Base-by-base conservation (phyloP, 2,797 vertebrate genomes). In the Sebastiscus tertius region DNA sequence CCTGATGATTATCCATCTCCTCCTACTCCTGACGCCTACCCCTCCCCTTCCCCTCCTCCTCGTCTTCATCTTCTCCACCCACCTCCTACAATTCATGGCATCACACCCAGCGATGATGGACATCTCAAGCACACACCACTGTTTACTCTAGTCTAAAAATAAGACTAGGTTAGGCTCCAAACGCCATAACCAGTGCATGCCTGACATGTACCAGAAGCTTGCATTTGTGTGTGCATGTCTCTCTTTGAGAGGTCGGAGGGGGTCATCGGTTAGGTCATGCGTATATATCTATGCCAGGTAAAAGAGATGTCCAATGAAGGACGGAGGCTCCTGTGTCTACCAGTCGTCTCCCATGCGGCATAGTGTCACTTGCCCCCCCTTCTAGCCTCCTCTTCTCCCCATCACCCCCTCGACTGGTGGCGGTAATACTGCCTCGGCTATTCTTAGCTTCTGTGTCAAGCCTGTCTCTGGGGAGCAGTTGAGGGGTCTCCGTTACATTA, bases 1-100 rank as follows among this genome's bases (percentile, higher is more conserved):
- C 92, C 92, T 89, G 82, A 92, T 87, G 69, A 93, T 94, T 94
- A 89, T 94, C 95, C 95, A 36, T 86, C 95, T 95, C 93, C 92
- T 88, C 75, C 66, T 66, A 36, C 76, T 72, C 27, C 14, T 1
- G 22, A 75, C 72, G n/a, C 85, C 39, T 56, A 18, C 60, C 87
- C 74, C 75, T 66, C 78, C 72, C 31, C 54, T 75, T 83, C 62
- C 67, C 75, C 74, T 66, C 83, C 83, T 71, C 26, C 71, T 74
- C 49, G 8, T 69, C 66, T 87, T 80, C 73, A 74, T 88, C 78
- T 82, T 81, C 61, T 56, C 76, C 76, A 65, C 79, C 81, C 61
- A 62, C 66, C 85, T 77, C 58, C 78, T 74, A 66, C 67, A 85
- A 74, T 33, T 84, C 75, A 79, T 29, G 58, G 49, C 46, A 80